Percentiles rank a stretch among this genome's conserved stretches.
Conservation (phyloP, 2,113 vertebrate species). For the Trichechus manatus region DNA sequence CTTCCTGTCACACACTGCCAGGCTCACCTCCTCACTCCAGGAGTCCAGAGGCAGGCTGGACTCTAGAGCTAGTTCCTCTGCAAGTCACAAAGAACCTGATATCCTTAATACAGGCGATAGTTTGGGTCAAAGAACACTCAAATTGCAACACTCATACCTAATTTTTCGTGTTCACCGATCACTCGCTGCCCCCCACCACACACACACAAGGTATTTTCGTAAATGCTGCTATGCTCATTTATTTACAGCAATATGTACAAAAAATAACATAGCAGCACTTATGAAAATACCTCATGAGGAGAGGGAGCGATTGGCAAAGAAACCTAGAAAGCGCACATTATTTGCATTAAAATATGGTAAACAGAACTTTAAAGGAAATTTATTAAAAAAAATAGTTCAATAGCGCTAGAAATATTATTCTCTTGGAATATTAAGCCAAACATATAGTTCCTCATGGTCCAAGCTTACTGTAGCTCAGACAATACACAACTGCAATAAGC, state of each 20-base stretch:
- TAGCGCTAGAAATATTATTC: not conserved
- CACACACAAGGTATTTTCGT: too few relatives aligned
- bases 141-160: not conserved
- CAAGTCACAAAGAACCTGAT: not conserved
- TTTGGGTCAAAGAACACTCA: not conserved
- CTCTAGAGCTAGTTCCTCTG: not conserved
- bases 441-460: not conserved
- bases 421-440: not conserved
- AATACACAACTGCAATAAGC: slow-evolving; percentile 2
- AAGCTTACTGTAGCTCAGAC: not conserved
- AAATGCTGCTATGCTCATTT: too few relatives aligned
- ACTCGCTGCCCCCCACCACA: too few relatives aligned
- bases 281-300: too few relatives aligned
- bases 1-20: not conserved
- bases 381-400: not conserved
- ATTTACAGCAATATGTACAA: too few relatives aligned
- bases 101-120: not conserved
- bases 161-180: not conserved
- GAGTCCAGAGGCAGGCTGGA: not conserved
- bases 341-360: not conserved
- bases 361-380: not conserved
- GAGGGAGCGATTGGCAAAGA: too few relatives aligned
- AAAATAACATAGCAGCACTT: too few relatives aligned
- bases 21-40: not conserved
- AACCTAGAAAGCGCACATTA: too few relatives aligned